Conservation (phyloP, 2,888 invertebrate genomes). For the Andrena marginata region DNA sequence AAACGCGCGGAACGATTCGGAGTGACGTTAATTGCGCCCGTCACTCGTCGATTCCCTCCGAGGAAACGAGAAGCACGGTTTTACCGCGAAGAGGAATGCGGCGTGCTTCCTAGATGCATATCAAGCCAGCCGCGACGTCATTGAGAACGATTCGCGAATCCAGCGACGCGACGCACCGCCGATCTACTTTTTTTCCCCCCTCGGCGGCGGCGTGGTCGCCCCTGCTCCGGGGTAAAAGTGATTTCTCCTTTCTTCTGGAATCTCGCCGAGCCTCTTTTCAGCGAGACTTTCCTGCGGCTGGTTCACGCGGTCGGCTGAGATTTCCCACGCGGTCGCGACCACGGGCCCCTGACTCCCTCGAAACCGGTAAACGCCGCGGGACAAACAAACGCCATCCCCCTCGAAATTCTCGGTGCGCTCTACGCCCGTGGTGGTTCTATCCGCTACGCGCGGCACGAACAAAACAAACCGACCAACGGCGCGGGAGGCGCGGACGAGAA, state of each 20-base stretch:
- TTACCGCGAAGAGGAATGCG: conserved; percentile 2
- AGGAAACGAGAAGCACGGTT: background rate
- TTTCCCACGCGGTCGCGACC: conserved; percentile 32
- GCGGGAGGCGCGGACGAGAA: conserved; percentile 49
- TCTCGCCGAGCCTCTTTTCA: conserved; percentile 50
- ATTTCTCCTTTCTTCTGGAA: conserved; percentile 74
- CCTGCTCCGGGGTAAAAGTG: conserved; percentile 62
- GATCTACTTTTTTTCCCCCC: conserved; percentile 55
- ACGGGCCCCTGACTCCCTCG: too few relatives aligned
- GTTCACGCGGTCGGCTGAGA: conserved; percentile 18
- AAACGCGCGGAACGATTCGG: background rate
- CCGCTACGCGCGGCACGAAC: conserved; percentile 13
- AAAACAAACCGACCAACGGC: conserved; percentile 19
- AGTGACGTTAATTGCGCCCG: background rate
- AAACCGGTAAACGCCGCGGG: conserved; percentile 27
- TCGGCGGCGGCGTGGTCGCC: background rate
- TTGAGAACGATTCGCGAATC: conserved; percentile 30
- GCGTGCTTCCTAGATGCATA: conserved; percentile 17
- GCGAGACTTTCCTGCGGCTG: conserved; percentile 37
- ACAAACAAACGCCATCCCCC: background rate
- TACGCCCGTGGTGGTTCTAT: background rate
- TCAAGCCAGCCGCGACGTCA: conserved; percentile 9
- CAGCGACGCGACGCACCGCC: conserved; percentile 10
- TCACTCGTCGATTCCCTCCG: background rate
- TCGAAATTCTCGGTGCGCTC: conserved; percentile 10